Conservation (phyloP, 2,113 vertebrate genomes). For the Macquaria australasica region DNA sequence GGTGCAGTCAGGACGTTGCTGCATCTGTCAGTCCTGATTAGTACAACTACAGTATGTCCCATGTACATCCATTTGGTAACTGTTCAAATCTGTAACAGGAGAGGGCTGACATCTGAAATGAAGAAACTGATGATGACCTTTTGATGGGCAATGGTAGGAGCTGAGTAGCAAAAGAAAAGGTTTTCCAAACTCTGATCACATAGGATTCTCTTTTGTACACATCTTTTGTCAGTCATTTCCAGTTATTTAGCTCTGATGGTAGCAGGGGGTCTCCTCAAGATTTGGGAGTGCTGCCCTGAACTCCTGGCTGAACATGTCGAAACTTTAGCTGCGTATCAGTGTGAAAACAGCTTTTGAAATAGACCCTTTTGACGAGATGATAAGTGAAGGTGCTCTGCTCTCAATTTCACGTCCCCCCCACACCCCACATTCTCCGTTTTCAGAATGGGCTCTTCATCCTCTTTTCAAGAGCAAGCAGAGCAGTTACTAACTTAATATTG, state of each 20-base stretch:
- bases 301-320: neutral
- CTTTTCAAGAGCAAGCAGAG: slow-evolving; percentile 54
- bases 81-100: slow-evolving; percentile 19
- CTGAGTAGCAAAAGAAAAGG: neutral
- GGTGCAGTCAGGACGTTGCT: slow-evolving; percentile 1
- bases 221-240: slow-evolving; percentile 14
- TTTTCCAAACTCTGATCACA: slow-evolving; percentile 15
- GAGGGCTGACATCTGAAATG: slow-evolving; percentile 17
- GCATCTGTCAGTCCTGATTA: slow-evolving; percentile 44
- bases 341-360: slow-evolving; percentile 3
- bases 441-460: slow-evolving; percentile 18
- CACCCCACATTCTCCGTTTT: neutral
- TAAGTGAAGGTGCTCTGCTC: slow-evolving; percentile 6
- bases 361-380: slow-evolving; percentile 9
- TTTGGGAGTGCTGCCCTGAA: neutral
- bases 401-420: neutral
- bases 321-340: no score
- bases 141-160: slow-evolving; percentile 10
- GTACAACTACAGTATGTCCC: slow-evolving; percentile 11
- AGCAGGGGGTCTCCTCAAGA: neutral
- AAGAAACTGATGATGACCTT: slow-evolving; percentile 17
- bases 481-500: neutral
- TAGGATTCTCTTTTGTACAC: slow-evolving; percentile 39
- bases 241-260: slow-evolving; percentile 22
- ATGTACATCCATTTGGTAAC: slow-evolving; percentile 20